These are phyloP conservation scores for Meloe dianella DNA, from an alignment of 2,888 invertebrate species.

Conservation along the genomic window DNA sequence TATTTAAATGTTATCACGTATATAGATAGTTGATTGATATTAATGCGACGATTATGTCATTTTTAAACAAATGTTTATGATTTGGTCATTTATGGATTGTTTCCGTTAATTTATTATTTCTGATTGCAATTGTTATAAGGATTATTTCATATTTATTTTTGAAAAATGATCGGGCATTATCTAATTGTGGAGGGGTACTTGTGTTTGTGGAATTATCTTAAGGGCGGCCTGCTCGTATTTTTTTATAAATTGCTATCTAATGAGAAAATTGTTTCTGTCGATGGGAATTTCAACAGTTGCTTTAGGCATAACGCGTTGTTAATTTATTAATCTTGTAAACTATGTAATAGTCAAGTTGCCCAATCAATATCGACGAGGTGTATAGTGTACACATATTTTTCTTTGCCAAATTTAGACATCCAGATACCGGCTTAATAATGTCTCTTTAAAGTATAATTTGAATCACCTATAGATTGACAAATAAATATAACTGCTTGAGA, in stretches of 20 bases:
- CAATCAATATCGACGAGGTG: no score
- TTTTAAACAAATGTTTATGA: not conserved
- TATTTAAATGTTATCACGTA: not conserved
- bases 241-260: not conserved
- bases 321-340: no score
- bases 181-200: not conserved
- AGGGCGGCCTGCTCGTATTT: not conserved
- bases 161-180: not conserved
- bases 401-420: no score
- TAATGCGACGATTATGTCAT: not conserved
- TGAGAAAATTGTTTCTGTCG: no score
- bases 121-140: not conserved
- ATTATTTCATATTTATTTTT: slow-evolving; percentile 1
- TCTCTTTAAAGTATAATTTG: no score
- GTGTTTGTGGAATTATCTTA: not conserved
- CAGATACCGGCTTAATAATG: no score
- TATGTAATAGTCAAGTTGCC: no score
- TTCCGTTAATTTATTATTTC: not conserved
- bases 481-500: not conserved
- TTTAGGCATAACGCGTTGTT: no score
- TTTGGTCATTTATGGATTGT: not conserved
- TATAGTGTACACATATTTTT: no score
- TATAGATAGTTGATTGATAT: no score
- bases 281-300: no score
- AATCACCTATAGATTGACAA: no score